These are phyloP conservation scores for Lithobates sylvaticus DNA, from an alignment of 2,797 vertebrate genomes.

Conservation along the genomic window DNA sequence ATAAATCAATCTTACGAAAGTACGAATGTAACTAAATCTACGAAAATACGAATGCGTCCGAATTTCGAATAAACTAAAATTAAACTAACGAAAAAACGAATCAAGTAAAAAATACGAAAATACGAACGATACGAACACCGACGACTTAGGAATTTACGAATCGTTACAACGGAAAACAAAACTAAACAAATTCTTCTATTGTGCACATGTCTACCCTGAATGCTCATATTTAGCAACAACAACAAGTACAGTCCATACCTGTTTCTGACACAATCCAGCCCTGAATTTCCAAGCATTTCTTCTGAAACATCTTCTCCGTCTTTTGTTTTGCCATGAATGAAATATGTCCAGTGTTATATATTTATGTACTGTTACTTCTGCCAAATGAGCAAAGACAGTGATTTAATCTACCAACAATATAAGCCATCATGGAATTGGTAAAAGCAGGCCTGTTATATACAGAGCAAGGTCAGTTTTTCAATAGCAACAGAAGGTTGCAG, in stretches of 20 bases:
- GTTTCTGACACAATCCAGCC: conserved; percentile 25
- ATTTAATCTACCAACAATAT: conserved; percentile 56
- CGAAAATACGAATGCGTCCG: too few species aligned
- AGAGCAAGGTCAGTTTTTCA: conserved; percentile 55
- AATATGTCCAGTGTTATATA: conserved; percentile 53
- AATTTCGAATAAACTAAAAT: too few species aligned
- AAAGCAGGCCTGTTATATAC: conserved; percentile 34
- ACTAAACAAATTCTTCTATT: too few species aligned
- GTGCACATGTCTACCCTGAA: too few species aligned
- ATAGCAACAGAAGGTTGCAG: conserved; percentile 41
- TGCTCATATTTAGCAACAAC: conserved; percentile 37
- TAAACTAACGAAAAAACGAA: too few species aligned
- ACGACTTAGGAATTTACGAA: too few species aligned
- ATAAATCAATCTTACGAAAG: too few species aligned
- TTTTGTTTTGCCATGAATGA: conserved; percentile 58
- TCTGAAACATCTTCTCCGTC: conserved; percentile 10
- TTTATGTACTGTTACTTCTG: conserved; percentile 46
- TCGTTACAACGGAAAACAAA: too few species aligned
- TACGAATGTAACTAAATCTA: too few species aligned
- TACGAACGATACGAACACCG: too few species aligned
- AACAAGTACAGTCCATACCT: conserved; percentile 18
- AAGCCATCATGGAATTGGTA: conserved; percentile 57
- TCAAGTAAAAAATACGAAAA: too few species aligned
- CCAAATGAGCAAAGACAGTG: conserved; percentile 57
- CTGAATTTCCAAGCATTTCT: conserved; percentile 23